phyloP scores from a whole-genome alignment of 1,140 invertebrate genomes.

The Bathynomus jamesi region DNA sequence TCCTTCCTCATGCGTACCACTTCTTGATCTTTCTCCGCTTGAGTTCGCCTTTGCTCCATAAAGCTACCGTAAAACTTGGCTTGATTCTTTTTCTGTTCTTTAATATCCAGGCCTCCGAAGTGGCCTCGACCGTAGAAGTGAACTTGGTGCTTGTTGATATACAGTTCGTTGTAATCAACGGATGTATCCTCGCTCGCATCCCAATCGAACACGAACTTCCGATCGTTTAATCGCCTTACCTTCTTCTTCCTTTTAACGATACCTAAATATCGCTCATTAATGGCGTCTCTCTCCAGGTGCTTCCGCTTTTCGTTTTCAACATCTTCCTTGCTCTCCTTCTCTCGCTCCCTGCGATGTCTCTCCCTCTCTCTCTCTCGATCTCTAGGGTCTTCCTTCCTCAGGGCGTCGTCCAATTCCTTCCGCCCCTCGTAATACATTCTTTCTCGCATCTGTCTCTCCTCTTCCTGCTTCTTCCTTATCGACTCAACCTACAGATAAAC shows the following conservation, averaged over 20 bases:
- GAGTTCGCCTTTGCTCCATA: conserved; percentile 87
- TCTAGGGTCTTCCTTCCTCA: conserved; percentile 32
- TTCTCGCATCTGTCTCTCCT: conserved; percentile 57
- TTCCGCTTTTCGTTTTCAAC: conserved; percentile 62
- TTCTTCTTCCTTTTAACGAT: conserved; percentile 87
- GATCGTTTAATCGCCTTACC: conserved; percentile 85
- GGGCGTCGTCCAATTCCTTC: conserved; percentile 47
- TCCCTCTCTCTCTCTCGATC: conserved; percentile 25
- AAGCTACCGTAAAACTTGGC: conserved; percentile 97
- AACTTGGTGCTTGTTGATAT: conserved; percentile 90
- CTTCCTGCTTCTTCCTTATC: conserved; percentile 58
- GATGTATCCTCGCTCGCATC: conserved; percentile 97
- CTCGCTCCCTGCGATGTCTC: conserved; percentile 38
- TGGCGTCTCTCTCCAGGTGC: conserved; percentile 83
- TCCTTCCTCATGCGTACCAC: conserved; percentile 76
- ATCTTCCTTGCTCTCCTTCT: conserved; percentile 43
- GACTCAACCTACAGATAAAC: conserved; percentile 55
- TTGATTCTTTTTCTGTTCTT: conserved; percentile 94
- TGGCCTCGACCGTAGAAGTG: conserved; percentile 98
- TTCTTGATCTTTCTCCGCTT: conserved; percentile 96
- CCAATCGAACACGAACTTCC: conserved; percentile 99
- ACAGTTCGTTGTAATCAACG: conserved; percentile 92
- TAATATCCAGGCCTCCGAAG: conserved; percentile 94
- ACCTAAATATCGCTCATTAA: conserved; percentile 91
- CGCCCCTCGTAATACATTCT: conserved; percentile 56